Evolutionary conservation across 1,140 invertebrate genomes (phyloP), one percentile per base, ranked within the genome.

Genomic region (Prorops nasuta): DNA sequence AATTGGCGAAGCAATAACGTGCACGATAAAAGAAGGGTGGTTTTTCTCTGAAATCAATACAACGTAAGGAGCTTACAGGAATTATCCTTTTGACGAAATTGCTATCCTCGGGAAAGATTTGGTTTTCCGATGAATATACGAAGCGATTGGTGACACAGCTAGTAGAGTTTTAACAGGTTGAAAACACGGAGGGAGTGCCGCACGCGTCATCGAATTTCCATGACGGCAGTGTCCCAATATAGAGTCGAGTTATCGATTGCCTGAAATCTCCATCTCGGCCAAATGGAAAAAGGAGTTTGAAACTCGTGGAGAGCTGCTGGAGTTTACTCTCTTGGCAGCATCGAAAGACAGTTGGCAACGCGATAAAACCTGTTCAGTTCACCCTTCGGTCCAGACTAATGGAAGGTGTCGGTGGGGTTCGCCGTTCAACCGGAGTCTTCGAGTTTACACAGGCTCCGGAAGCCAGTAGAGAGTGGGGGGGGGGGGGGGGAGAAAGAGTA

Each of bases 351-450:
- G 38, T 55, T 46, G 38, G 36, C 53, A 28, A 47, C 24, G 24
- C 44, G 49, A 61, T 45, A 49, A 60, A 59, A 60, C 54, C 54
- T 56, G 47, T 41, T 51, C 49, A 35, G 18, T 56, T 49, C 54
- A 51, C 43, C 54, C 51, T 49, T 53, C 49, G 51, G 42, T 51
- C 49, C 49, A 52, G 46, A 51, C 55, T 66, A 66, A 66, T 66
- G 64, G 63, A 66, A 63, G 63, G 63, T 64, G 63, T 60, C 60
- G 55, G 63, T 55, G 57, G 58, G 58, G 53, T 46, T 56, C 37
- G 49, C 46, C n/a, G n/a, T n/a, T 53, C 44, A 45, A 42, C 47
- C 47, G 51, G 51, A 47, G 41, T 24, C 34, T 35, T 40, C 44
- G 44, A 53, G 51, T 53, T 53, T 48, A 40, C 44, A 21, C 10